Conservation (phyloP, 2,888 invertebrate genomes). For the Andrena flavipes region DNA sequence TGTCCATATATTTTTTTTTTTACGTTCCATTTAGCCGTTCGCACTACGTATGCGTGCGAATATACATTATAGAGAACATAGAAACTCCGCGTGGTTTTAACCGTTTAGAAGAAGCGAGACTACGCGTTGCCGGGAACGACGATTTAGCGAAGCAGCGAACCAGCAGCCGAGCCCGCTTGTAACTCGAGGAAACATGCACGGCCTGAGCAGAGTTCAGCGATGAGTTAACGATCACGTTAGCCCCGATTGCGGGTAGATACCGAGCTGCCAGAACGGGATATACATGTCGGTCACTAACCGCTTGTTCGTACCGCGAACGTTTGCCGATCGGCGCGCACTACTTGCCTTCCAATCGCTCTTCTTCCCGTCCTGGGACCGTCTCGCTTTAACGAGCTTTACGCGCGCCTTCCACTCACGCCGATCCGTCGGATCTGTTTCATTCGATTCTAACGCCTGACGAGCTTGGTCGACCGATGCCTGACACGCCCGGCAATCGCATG, state of each 20-base stretch:
- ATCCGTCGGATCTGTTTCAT: constrained; percentile 16
- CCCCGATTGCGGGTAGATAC: not conserved
- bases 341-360: constrained; percentile 44
- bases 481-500: constrained; percentile 36
- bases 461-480: constrained; percentile 17
- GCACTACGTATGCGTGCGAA: constrained; percentile 11
- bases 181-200: constrained; percentile 31
- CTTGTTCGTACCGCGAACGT: not conserved
- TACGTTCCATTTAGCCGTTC: not conserved
- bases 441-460: constrained; percentile 20
- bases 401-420: constrained; percentile 20
- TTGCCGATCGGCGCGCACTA: constrained; percentile 8
- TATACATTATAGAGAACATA: not conserved
- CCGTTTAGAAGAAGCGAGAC: not conserved
- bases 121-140: not conserved
- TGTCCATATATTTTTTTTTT: not conserved
- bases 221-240: constrained; percentile 4
- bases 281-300: constrained; percentile 31
- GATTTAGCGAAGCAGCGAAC: not conserved
- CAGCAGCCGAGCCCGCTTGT: constrained; percentile 3
- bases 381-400: constrained; percentile 19
- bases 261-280: not conserved
- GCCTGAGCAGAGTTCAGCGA: constrained; percentile 30
- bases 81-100: not conserved
- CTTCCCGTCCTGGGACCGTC: constrained; percentile 31